Conservation (phyloP, 2,113 vertebrate species). For the Mus pahari region DNA sequence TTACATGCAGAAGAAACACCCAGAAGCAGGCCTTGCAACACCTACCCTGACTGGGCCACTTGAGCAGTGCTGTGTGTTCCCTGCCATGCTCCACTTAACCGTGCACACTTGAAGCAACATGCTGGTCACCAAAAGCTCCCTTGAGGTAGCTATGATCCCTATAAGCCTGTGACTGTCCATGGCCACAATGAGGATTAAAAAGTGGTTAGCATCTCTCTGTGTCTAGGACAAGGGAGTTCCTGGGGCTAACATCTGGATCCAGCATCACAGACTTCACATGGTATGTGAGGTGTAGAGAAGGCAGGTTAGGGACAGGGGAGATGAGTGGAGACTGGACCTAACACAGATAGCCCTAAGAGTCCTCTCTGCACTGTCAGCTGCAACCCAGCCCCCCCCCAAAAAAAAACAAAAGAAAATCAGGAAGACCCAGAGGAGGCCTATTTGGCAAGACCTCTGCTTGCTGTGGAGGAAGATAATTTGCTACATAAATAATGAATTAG, state of each 20-base stretch:
- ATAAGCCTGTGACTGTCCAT: background rate
- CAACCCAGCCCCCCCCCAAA: accelerated
- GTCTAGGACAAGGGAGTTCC: background rate
- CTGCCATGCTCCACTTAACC: accelerated
- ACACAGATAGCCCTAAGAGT: background rate
- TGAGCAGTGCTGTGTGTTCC: background rate
- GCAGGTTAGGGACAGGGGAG: slow-evolving; percentile 66
- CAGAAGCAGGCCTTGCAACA: background rate
- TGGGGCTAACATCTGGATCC: background rate
- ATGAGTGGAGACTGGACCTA: background rate
- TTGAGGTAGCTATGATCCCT: background rate
- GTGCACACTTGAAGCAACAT: background rate
- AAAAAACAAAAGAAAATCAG: background rate
- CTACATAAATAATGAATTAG: slow-evolving; percentile 85
- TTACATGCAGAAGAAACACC: background rate
- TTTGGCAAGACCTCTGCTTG: slow-evolving; percentile 78
- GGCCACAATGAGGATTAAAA: background rate
- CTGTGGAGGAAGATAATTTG: slow-evolving; percentile 80
- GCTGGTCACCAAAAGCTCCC: background rate
- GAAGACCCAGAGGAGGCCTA: slow-evolving; percentile 66
- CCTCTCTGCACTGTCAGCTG: background rate
- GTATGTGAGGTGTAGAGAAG: background rate
- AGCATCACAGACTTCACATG: accelerated
- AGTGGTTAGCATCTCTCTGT: accelerated
- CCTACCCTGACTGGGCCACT: accelerated